Evolutionary conservation across 2,797 vertebrate genomes (phyloP).

Genomic region (Gobionotothen gibberifrons): DNA sequence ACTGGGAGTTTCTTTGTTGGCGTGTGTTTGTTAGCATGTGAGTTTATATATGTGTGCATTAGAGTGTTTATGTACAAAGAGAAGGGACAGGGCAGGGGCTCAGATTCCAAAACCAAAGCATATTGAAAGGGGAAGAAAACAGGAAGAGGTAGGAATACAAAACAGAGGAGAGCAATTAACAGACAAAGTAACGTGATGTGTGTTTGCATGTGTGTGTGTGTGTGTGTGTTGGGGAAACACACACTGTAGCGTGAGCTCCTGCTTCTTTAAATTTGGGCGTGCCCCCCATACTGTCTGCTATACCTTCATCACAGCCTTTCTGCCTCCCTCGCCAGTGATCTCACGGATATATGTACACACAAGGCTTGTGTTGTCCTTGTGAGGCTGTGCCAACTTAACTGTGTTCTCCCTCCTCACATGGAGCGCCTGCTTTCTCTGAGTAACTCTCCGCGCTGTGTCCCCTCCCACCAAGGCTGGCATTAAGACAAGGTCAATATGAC

Average conservation of each 20-base stretch:
- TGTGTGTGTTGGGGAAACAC: constrained; percentile 20
- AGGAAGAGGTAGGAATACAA: constrained; percentile 79
- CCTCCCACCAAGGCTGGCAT: constrained; percentile 72
- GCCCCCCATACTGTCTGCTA: constrained; percentile 48
- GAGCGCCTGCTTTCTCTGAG: constrained; percentile 64
- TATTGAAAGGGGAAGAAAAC: constrained; percentile 68
- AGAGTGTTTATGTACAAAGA: constrained; percentile 44
- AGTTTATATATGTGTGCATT: constrained; percentile 21
- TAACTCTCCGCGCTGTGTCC: constrained; percentile 41
- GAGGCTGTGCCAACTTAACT: constrained; percentile 69
- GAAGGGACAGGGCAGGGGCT: constrained; percentile 31
- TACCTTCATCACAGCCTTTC: constrained; percentile 53
- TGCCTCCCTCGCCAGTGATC: constrained; percentile 45
- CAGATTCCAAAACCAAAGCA: constrained; percentile 57
- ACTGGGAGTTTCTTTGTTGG: constrained; percentile 22
- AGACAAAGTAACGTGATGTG: constrained; percentile 64
- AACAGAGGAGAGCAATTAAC: constrained; percentile 78
- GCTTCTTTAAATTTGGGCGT: constrained; percentile 66
- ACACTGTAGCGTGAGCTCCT: constrained; percentile 28
- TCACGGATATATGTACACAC: constrained; percentile 55
- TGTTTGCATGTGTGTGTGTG: constrained; percentile 39
- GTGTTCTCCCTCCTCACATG: constrained; percentile 67
- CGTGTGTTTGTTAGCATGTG: constrained; percentile 36
- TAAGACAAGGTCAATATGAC: constrained; percentile 83
- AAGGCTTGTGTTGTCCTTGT: constrained; percentile 66